Percentiles rank a stretch among this genome's conserved stretches.
phyloP scores from a whole-genome alignment of 2,888 invertebrate species.

The Helleia helle region DNA sequence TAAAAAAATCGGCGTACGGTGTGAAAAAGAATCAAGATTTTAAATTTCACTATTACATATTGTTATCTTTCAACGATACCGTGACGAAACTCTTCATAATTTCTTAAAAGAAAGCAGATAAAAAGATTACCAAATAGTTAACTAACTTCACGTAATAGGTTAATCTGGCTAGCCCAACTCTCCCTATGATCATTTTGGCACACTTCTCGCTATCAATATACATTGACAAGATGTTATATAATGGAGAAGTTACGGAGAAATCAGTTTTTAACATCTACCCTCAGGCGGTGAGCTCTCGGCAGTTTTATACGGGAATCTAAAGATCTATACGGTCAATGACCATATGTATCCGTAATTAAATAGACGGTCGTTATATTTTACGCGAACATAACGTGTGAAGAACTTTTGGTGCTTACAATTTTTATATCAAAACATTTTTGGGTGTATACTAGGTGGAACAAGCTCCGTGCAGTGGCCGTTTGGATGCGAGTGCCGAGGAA shows the following conservation, averaged over 20 bases:
- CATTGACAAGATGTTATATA: conserved; percentile 36
- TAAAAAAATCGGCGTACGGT: too few species aligned
- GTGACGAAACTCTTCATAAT: conserved; percentile 34
- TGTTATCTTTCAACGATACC: too few species aligned
- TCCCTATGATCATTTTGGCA: conserved; percentile 12
- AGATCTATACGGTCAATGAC: conserved; percentile 47
- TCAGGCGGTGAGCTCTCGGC: conserved; percentile 52
- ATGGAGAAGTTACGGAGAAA: conserved; percentile 52
- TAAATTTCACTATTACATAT: too few species aligned
- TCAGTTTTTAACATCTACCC: conserved; percentile 48
- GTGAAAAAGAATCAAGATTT: too few species aligned
- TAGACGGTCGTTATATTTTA: not conserved
- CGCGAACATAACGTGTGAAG: not conserved
- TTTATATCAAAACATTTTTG: too few species aligned
- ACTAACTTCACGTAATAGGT: conserved; percentile 4
- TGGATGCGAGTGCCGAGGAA: too few species aligned
- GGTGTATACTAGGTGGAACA: too few species aligned
- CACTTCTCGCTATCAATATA: not conserved
- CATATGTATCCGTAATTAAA: conserved; percentile 16
- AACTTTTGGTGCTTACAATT: too few species aligned
- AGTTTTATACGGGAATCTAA: conserved; percentile 51
- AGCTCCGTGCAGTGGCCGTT: too few species aligned
- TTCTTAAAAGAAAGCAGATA: conserved; percentile 19
- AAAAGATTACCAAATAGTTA: conserved; percentile 8
- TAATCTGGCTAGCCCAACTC: conserved; percentile 4